Percentiles rank a stretch among this genome's conserved stretches.
phyloP scores from a whole-genome alignment of 2,113 vertebrate genomes.

The Bostrychus sinensis region DNA sequence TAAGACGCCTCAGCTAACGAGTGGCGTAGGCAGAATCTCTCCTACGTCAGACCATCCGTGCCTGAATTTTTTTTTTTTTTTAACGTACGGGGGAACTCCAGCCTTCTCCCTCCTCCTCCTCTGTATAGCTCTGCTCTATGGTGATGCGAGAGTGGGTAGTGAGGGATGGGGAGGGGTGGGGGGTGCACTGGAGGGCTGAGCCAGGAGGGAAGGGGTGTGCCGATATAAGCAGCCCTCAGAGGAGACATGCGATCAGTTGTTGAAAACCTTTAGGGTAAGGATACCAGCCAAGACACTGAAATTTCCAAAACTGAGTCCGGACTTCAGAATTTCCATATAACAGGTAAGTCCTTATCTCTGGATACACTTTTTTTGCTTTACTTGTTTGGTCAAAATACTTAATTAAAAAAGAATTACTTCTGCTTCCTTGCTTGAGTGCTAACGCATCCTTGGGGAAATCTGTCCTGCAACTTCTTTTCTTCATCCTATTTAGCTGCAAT shows the following conservation, averaged over 20 bases:
- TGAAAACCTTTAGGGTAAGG: slow-evolving; percentile 73
- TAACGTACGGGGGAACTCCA: slow-evolving; percentile 67
- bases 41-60: slow-evolving; percentile 65
- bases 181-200: slow-evolving; percentile 54
- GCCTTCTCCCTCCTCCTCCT: slow-evolving; percentile 50
- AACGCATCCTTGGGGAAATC: slow-evolving; percentile 26
- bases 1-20: slow-evolving; percentile 47
- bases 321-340: slow-evolving; percentile 15
- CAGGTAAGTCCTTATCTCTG: slow-evolving; percentile 68
- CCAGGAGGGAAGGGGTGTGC: slow-evolving; percentile 78
- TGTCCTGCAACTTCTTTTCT: slow-evolving; percentile 18
- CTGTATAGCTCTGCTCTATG: slow-evolving; percentile 35
- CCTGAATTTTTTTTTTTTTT: slow-evolving; percentile 53
- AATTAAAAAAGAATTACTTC: slow-evolving; percentile 28
- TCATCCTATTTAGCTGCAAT: neutral
- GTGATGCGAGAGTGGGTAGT: slow-evolving; percentile 56
- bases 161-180: slow-evolving; percentile 42
- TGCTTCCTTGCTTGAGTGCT: slow-evolving; percentile 1
- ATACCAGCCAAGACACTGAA: slow-evolving; percentile 70
- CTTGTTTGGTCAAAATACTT: slow-evolving; percentile 18
- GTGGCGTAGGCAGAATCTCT: slow-evolving; percentile 60
- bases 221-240: slow-evolving; percentile 81
- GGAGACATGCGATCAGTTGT: slow-evolving; percentile 75
- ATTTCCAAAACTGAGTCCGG: slow-evolving; percentile 37
- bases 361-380: slow-evolving; percentile 12